phyloP scores from a whole-genome alignment of 1,140 invertebrate genomes.

The Bombus sibiricus region DNA sequence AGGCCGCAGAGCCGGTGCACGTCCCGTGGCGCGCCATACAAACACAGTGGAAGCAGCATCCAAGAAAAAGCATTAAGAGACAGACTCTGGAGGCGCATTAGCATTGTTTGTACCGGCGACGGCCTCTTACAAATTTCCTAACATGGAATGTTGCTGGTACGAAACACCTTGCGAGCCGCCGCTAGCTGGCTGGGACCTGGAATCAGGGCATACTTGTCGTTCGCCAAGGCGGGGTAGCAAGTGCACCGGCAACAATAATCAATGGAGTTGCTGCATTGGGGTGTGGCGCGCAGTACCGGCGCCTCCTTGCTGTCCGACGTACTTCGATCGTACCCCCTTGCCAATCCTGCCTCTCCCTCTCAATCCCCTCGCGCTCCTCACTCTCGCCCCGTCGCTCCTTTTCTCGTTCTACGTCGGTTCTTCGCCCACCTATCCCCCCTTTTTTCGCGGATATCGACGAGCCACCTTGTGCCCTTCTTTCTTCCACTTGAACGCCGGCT shows the following conservation, averaged over 20 bases:
- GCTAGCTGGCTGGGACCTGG: conserved; percentile 42
- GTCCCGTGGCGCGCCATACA: neutral
- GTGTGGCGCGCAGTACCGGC: conserved; percentile 77
- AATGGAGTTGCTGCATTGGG: conserved; percentile 79
- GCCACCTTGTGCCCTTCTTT: conserved; percentile 59
- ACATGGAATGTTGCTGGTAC: conserved; percentile 39
- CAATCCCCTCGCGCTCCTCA: conserved; percentile 11
- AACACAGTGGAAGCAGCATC: neutral
- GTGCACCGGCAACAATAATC: conserved; percentile 78
- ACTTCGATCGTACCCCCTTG: conserved; percentile 76
- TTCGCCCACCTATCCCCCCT: conserved; percentile 33
- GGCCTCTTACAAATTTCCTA: conserved; percentile 51
- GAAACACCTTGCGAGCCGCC: conserved; percentile 22
- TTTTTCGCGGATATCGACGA: conserved; percentile 64
- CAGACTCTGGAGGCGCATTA: conserved; percentile 2
- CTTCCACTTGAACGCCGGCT: conserved; percentile 52
- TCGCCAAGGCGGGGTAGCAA: conserved; percentile 65
- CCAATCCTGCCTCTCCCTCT: conserved; percentile 60
- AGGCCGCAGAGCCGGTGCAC: too few relatives aligned
- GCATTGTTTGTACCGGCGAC: conserved; percentile 30
- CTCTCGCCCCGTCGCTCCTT: conserved; percentile 14
- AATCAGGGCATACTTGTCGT: conserved; percentile 63
- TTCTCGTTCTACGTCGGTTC: conserved; percentile 37
- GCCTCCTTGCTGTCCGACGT: conserved; percentile 78
- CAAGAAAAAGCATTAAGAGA: conserved; percentile 21